A percentile compares a stretch with the other conserved stretches of the same genome.
Conservation (phyloP, 2,797 vertebrate genomes). For the Falco berigora region DNA sequence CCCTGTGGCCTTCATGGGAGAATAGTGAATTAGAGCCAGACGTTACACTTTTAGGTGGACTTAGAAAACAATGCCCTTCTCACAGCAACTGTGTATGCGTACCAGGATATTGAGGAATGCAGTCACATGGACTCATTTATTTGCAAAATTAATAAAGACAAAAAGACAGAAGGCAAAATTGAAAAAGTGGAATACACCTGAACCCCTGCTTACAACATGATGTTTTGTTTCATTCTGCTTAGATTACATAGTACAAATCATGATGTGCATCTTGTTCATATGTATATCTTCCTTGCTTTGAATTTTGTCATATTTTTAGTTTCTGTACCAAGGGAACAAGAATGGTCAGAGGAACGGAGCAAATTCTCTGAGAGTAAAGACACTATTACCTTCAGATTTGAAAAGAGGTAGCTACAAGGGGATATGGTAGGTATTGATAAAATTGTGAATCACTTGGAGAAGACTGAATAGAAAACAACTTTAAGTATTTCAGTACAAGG, state of each 20-base stretch:
- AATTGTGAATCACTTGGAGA: background rate
- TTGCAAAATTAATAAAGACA: background rate
- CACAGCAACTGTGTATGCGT: background rate
- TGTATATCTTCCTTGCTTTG: background rate
- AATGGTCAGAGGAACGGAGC: background rate
- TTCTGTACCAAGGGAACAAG: background rate
- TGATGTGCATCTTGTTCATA: background rate
- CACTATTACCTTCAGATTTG: background rate
- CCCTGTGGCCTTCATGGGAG: constrained; percentile 12
- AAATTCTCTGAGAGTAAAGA: background rate
- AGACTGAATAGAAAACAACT: background rate
- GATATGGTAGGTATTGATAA: background rate
- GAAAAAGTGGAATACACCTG: background rate
- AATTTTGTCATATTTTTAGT: background rate
- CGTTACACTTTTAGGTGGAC: background rate
- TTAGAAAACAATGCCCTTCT: background rate
- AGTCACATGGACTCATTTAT: background rate
- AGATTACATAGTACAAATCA: background rate
- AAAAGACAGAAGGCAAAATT: background rate
- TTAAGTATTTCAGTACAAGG: background rate
- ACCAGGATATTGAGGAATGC: background rate
- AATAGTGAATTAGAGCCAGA: constrained; percentile 32
- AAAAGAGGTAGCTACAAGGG: background rate
- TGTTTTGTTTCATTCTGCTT: background rate
- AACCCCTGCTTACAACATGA: background rate